Percentiles rank a stretch among this genome's conserved stretches.
phyloP scores from a whole-genome alignment of 2,113 vertebrate genomes.

The Sceloporus undulatus region DNA sequence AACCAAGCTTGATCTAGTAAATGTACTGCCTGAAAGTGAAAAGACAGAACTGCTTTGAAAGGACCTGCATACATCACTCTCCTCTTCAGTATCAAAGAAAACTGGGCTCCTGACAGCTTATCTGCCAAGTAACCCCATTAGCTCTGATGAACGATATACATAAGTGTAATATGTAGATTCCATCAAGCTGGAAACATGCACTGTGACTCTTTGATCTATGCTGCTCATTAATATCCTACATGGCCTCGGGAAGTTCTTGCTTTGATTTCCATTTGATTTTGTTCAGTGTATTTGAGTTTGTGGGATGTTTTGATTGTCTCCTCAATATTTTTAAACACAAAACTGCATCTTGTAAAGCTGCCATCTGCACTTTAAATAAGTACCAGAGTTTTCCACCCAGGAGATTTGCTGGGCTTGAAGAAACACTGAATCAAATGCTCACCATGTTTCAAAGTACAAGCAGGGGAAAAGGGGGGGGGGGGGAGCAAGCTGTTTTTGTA shows the following conservation, averaged over 20 bases:
- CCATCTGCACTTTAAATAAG: constrained; percentile 53
- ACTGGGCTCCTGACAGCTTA: constrained; percentile 26
- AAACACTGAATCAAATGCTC: constrained; percentile 53
- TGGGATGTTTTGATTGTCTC: constrained; percentile 56
- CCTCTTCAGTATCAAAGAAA: not conserved
- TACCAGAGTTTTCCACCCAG: constrained; percentile 44
- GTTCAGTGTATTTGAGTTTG: constrained; percentile 48
- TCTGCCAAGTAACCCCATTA: constrained; percentile 32
- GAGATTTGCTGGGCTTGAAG: constrained; percentile 36
- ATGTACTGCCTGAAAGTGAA: not conserved
- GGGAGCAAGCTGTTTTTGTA: constrained; percentile 9
- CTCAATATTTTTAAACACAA: constrained; percentile 54
- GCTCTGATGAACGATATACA: constrained; percentile 21
- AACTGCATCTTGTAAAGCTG: constrained; percentile 54
- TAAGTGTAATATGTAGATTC: constrained; percentile 40
- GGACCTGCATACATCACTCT: not conserved
- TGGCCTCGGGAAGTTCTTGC: constrained; percentile 23
- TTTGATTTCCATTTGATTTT: constrained; percentile 61
- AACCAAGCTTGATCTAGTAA: not conserved
- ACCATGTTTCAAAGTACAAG: constrained; percentile 39
- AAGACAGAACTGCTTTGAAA: not conserved
- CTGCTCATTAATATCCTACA: constrained; percentile 46
- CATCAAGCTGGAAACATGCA: constrained; percentile 34
- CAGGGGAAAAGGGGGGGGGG: too few relatives aligned
- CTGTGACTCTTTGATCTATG: constrained; percentile 38